Conservation (phyloP, 2,113 vertebrate genomes). For the Sula dactylatra region DNA sequence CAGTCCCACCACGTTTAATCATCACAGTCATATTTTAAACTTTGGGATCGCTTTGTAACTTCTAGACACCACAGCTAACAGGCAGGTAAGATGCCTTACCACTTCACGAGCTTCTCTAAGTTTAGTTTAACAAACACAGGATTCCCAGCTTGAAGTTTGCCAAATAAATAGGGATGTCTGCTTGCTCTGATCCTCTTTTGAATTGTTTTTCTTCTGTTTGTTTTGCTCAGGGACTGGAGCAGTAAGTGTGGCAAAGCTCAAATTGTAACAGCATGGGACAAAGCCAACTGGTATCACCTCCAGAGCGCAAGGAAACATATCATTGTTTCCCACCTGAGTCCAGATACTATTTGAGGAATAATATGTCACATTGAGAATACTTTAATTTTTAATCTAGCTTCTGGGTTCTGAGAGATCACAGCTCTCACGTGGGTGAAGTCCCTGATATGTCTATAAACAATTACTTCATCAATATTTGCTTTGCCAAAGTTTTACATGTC, state of each 20-base stretch:
- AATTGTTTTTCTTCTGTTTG: background rate
- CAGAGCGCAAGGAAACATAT: background rate
- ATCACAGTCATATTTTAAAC: background rate
- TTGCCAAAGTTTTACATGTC: background rate
- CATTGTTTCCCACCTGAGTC: background rate
- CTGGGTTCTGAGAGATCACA: background rate
- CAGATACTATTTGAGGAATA: background rate
- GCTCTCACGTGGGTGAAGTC: background rate
- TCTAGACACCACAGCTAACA: background rate
- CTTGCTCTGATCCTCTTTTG: background rate
- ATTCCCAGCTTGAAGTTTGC: background rate
- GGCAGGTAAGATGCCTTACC: background rate
- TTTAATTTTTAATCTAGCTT: background rate
- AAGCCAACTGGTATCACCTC: background rate
- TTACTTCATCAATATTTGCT: background rate
- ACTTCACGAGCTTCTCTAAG: background rate
- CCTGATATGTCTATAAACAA: background rate
- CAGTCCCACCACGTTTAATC: fast-evolving
- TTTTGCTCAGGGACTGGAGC: background rate
- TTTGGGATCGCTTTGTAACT: background rate
- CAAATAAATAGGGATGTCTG: background rate
- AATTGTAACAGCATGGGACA: background rate
- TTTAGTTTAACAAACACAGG: background rate
- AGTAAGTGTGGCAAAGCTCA: background rate
- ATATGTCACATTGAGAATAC: background rate